Conservation (phyloP, 1,140 invertebrate species). For the Nephotettix cincticeps region DNA sequence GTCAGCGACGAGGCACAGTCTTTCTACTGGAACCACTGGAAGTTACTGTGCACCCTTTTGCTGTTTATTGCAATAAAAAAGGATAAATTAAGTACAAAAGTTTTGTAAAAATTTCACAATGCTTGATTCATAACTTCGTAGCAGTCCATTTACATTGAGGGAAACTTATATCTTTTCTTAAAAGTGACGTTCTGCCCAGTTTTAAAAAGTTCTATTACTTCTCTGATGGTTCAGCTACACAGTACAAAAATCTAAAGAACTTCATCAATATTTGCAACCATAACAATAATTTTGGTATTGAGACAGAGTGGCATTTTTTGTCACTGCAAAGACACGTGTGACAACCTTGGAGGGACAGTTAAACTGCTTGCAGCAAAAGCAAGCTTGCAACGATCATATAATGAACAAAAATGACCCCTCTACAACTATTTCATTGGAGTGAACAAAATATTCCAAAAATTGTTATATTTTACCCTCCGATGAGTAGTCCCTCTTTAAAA, state of each 20-base stretch:
- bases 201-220: not conserved
- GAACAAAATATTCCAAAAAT: not conserved
- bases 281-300: no score
- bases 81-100: not conserved
- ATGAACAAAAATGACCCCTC: not conserved
- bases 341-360: not conserved
- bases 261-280: constrained; percentile 7
- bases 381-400: not conserved
- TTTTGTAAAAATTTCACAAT: not conserved
- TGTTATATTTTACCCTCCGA: no score
- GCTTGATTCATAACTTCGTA: not conserved
- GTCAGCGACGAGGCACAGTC: no score
- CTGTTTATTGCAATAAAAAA: no score
- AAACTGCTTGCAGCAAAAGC: constrained; percentile 10
- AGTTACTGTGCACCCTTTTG: no score
- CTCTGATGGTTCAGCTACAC: not conserved
- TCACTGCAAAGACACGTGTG: not conserved
- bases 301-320: not conserved
- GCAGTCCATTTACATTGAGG: not conserved
- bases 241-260: not conserved
- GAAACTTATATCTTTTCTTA: not conserved
- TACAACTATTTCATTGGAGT: not conserved
- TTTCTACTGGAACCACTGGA: no score
- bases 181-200: not conserved
- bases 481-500: no score